These are phyloP conservation scores for Beris morrisii DNA, from an alignment of 2,888 invertebrate species.

Conservation along the genomic window DNA sequence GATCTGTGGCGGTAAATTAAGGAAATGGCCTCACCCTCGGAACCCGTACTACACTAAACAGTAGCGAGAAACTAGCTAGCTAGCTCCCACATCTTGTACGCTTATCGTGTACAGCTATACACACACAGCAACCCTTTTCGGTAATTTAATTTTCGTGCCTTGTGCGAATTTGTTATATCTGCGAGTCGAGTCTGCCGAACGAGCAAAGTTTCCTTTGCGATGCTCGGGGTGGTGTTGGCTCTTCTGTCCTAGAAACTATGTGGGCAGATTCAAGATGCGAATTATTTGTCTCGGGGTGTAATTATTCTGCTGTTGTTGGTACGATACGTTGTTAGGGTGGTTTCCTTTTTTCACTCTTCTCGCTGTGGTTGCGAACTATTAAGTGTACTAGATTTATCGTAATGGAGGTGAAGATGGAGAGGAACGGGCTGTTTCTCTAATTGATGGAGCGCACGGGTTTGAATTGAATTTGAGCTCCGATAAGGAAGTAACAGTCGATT, in stretches of 20 bases:
- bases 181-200: too few relatives aligned
- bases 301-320: slow-evolving; percentile 13
- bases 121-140: slow-evolving; percentile 11
- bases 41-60: neutral
- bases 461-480: too few relatives aligned
- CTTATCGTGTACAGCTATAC: neutral
- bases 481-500: too few relatives aligned
- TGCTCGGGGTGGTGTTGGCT: neutral
- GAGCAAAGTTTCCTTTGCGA: too few relatives aligned
- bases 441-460: too few relatives aligned
- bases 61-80: neutral
- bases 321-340: neutral
- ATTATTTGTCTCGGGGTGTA: slow-evolving; percentile 23
- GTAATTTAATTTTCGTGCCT: slow-evolving; percentile 30
- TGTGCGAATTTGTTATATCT: slow-evolving; percentile 20
- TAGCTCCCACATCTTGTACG: neutral
- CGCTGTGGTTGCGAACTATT: too few relatives aligned
- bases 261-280: slow-evolving; percentile 30
- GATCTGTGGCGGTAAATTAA: slow-evolving; percentile 7
- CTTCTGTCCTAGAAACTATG: neutral
- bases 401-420: too few relatives aligned
- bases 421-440: too few relatives aligned
- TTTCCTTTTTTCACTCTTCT: too few relatives aligned
- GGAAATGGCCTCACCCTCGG: slow-evolving; percentile 4
- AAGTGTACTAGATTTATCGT: too few relatives aligned